Conservation (phyloP, 2,113 vertebrate genomes). For the Larimichthys polyactis region DNA sequence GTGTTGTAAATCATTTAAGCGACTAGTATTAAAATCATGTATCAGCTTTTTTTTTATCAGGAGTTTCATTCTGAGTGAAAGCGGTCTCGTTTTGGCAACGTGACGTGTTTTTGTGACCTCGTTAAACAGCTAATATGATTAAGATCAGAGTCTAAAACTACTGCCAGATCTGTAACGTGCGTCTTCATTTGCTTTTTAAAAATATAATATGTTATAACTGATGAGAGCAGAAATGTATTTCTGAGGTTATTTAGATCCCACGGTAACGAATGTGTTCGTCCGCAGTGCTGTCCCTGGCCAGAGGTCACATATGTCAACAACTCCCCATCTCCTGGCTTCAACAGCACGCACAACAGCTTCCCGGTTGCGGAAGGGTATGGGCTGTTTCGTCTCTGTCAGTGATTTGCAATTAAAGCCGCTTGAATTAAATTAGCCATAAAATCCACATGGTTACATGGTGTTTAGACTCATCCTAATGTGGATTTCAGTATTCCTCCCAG, state of each 20-base stretch:
- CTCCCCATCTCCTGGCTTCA: constrained; percentile 94
- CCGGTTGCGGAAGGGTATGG: constrained; percentile 91
- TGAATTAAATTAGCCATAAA: constrained; percentile 9
- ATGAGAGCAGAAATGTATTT: neutral
- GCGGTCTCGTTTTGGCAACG: no score
- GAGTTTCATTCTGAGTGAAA: no score
- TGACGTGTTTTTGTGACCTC: no score
- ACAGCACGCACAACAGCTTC: constrained; percentile 92
- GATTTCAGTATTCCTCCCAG: neutral
- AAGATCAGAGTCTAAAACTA: no score
- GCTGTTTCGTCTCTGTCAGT: neutral
- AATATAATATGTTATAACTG: neutral
- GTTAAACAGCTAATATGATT: no score
- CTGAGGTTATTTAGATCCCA: constrained; percentile 2
- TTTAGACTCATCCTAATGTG: neutral
- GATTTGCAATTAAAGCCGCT: neutral
- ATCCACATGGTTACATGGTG: neutral
- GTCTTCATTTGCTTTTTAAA: neutral
- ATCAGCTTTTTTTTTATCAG: no score
- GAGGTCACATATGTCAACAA: constrained; percentile 93
- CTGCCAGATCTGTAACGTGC: no score
- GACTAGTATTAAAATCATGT: no score
- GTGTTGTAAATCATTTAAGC: no score
- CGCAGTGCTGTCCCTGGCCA: constrained; percentile 96
- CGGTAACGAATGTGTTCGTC: constrained; percentile 30